phyloP scores from a whole-genome alignment of 2,888 invertebrate genomes.

The Eristalis arbustorum region DNA sequence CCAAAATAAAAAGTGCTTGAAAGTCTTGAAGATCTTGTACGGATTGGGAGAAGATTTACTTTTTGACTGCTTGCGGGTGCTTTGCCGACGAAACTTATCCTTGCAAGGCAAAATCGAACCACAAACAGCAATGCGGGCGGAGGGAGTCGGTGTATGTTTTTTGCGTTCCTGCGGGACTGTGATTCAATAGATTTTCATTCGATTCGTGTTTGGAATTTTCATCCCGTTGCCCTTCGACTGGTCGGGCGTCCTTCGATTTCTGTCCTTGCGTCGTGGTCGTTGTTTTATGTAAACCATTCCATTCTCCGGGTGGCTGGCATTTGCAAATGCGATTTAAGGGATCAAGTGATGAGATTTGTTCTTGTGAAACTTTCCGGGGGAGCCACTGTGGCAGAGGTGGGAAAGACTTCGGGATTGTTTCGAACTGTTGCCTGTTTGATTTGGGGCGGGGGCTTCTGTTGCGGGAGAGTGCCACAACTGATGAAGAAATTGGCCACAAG shows the following conservation, averaged over 20 bases:
- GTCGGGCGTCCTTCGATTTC: not conserved
- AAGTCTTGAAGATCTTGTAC: conserved; percentile 6
- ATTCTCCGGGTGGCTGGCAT: not conserved
- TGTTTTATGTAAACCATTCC: not conserved
- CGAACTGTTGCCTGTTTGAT: too few relatives aligned
- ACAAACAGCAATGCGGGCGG: too few relatives aligned
- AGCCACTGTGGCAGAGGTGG: not conserved
- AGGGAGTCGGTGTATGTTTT: too few relatives aligned
- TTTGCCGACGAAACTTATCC: conserved; percentile 12
- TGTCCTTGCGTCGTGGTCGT: not conserved
- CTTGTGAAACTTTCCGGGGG: not conserved
- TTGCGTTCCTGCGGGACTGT: conserved; percentile 2
- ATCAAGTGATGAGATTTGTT: not conserved
- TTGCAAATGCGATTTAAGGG: not conserved
- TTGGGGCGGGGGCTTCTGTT: too few relatives aligned
- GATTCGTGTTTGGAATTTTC: conserved; percentile 2
- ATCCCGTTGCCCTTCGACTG: not conserved
- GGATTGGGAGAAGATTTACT: conserved; percentile 44
- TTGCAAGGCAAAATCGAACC: not conserved
- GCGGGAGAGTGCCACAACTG: too few relatives aligned
- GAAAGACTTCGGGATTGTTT: too few relatives aligned
- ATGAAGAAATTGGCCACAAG: too few relatives aligned
- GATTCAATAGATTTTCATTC: conserved; percentile 40
- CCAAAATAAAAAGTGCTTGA: conserved; percentile 3
- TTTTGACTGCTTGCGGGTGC: conserved; percentile 20